Evolutionary conservation across 2,113 vertebrate species (phyloP).

Genomic region (Seriola aureovittata): DNA sequence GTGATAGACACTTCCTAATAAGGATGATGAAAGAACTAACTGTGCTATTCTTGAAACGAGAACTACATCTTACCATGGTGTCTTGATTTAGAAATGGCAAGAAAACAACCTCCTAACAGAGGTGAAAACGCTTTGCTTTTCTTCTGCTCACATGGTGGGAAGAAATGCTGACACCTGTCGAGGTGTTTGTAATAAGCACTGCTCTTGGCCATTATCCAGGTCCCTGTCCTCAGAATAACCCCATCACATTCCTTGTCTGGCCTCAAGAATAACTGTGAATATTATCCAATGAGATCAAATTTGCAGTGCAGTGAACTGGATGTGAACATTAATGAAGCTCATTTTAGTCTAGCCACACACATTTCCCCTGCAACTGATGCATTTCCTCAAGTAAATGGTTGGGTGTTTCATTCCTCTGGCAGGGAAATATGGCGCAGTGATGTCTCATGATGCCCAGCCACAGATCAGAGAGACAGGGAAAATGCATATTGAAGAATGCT

Average conservation of each 20-base stretch:
- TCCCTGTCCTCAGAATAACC: constrained; percentile 61
- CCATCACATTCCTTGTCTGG: constrained; percentile 33
- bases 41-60: not conserved
- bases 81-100: constrained; percentile 26
- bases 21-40: constrained; percentile 14
- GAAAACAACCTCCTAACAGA: not conserved
- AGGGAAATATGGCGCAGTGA: constrained; percentile 7
- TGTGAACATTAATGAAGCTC: constrained; percentile 63
- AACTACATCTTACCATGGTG: not conserved
- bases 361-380: constrained; percentile 43
- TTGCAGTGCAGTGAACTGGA: constrained; percentile 50
- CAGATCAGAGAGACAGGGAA: constrained; percentile 22
- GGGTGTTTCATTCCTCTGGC: constrained; percentile 36
- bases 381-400: constrained; percentile 54
- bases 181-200: constrained; percentile 6
- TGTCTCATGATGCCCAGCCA: constrained; percentile 9
- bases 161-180: not conserved
- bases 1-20: constrained; percentile 17
- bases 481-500: not conserved
- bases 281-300: constrained; percentile 66
- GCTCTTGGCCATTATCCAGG: constrained; percentile 35
- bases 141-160: not conserved
- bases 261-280: constrained; percentile 54
- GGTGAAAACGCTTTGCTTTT: not conserved
- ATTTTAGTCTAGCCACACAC: constrained; percentile 56